Percentiles rank a stretch among this genome's conserved stretches.
Evolutionary conservation across 1,140 invertebrate species (phyloP).

Genomic region (Diabrotica virgifera): DNA sequence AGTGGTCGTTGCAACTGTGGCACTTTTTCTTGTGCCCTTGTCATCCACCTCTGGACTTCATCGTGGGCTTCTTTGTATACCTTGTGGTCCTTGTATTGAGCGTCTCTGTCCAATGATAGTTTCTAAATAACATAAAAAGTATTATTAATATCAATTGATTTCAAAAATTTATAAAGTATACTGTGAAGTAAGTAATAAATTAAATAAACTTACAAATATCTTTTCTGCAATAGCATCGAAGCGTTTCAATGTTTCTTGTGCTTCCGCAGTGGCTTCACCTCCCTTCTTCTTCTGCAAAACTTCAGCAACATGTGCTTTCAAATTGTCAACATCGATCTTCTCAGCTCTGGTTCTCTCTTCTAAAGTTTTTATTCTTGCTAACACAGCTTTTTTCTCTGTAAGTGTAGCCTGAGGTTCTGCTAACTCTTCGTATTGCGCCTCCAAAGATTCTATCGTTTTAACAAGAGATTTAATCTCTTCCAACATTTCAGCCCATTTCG

Average conservation of each 20-base stretch:
- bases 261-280: conserved; percentile 76
- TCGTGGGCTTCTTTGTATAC: conserved; percentile 87
- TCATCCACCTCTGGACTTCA: conserved; percentile 81
- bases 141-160: neutral
- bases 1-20: conserved; percentile 79
- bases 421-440: conserved; percentile 69
- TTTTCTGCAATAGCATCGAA: conserved; percentile 72
- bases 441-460: conserved; percentile 77
- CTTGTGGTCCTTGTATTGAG: conserved; percentile 83
- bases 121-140: conserved; percentile 51
- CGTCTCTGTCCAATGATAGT: conserved; percentile 73
- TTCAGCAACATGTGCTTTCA: conserved; percentile 83
- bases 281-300: conserved; percentile 83
- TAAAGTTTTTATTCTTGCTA: conserved; percentile 80
- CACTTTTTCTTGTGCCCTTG: conserved; percentile 81
- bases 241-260: conserved; percentile 77
- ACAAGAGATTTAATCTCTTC: conserved; percentile 83
- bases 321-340: conserved; percentile 85
- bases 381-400: conserved; percentile 78
- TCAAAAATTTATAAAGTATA: no score
- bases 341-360: conserved; percentile 89
- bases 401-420: conserved; percentile 74
- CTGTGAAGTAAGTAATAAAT: no score
- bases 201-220: conserved; percentile 55
- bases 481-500: conserved; percentile 83